A percentile compares a stretch with the other conserved stretches of the same genome.
phyloP scores from a whole-genome alignment of 2,113 vertebrate species.

The Ovis canadensis region DNA sequence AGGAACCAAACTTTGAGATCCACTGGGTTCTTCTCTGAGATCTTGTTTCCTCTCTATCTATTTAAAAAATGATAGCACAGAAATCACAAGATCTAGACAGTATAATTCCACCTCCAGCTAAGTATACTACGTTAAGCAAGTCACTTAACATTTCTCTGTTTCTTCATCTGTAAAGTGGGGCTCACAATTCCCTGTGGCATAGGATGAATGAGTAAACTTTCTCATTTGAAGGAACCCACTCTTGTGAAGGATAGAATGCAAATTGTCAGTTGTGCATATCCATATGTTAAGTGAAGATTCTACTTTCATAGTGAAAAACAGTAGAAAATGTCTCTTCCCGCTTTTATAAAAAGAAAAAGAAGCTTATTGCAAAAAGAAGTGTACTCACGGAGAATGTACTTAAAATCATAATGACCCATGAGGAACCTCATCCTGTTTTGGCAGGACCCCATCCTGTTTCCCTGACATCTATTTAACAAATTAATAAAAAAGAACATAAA shows the following conservation, averaged over 20 bases:
- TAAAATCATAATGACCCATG: conserved; percentile 30
- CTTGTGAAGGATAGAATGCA: not conserved
- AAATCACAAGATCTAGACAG: not conserved
- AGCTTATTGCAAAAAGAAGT: not conserved
- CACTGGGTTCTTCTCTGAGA: not conserved
- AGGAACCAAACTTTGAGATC: not conserved
- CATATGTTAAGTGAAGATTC: not conserved
- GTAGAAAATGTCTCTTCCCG: not conserved
- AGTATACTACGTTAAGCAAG: not conserved
- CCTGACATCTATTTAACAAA: conserved; percentile 40
- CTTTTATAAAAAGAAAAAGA: not conserved
- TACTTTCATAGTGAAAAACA: conserved; percentile 6
- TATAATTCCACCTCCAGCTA: not conserved
- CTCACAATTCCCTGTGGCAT: not conserved
- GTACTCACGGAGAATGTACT: not conserved
- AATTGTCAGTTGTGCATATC: not conserved
- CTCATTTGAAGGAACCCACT: not conserved
- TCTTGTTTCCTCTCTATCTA: not conserved
- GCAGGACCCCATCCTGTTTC: not conserved
- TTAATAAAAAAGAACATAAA: conserved; percentile 46
- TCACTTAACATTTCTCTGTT: not conserved
- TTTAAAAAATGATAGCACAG: not conserved
- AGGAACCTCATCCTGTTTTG: not conserved
- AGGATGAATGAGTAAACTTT: not conserved
- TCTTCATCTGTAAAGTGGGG: not conserved